Conservation (phyloP, 2,113 vertebrate genomes). For the Hymenochirus boettgeri region DNA sequence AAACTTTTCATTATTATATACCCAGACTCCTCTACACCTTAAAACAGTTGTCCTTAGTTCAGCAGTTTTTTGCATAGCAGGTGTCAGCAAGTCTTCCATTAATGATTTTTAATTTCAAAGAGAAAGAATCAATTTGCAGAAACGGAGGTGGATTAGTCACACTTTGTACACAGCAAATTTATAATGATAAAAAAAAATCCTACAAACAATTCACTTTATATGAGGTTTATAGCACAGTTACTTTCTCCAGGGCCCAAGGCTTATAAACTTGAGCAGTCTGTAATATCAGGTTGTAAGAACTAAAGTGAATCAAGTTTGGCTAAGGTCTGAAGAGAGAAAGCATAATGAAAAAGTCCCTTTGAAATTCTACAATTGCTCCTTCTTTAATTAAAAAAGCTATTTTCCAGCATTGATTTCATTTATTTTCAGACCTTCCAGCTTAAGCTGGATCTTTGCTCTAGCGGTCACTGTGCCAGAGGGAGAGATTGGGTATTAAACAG, state of each 20-base stretch:
- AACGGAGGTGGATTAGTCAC: neutral
- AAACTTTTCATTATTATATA: neutral
- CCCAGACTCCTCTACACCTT: slow-evolving; percentile 3
- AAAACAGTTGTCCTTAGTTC: too few species aligned
- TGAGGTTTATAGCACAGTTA: neutral
- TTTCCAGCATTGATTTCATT: slow-evolving; percentile 28
- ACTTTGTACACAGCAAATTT: neutral
- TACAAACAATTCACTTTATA: neutral
- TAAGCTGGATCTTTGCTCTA: neutral
- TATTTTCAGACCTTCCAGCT: neutral
- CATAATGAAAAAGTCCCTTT: slow-evolving; percentile 1
- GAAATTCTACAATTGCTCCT: neutral
- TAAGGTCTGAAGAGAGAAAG: neutral
- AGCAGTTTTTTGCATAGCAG: slow-evolving; percentile 47
- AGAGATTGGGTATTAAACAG: neutral
- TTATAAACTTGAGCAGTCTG: slow-evolving; percentile 4
- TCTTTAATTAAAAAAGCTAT: slow-evolving; percentile 16
- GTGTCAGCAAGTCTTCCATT: slow-evolving; percentile 56
- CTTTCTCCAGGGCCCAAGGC: neutral
- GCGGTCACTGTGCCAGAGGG: neutral
- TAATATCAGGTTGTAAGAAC: slow-evolving; percentile 9
- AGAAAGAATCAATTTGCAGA: neutral
- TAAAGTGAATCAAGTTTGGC: slow-evolving; percentile 7
- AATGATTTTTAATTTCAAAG: slow-evolving; percentile 52
- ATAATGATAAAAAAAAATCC: slow-evolving; percentile 2